phyloP scores from a whole-genome alignment of 2,888 invertebrate species.

The Sarcophaga caerulescens region DNA sequence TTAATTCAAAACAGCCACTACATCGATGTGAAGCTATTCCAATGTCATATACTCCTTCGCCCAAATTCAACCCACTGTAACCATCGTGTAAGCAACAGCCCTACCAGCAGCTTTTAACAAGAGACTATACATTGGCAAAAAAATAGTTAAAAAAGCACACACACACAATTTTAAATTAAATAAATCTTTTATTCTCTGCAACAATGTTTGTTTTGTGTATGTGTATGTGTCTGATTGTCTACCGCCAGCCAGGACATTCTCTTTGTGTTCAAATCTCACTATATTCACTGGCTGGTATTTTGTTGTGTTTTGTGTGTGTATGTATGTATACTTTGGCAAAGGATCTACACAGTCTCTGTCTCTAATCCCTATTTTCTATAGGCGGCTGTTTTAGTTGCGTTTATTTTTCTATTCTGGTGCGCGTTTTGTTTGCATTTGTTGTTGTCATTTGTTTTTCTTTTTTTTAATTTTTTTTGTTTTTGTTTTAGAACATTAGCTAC shows the following conservation, averaged over 20 bases:
- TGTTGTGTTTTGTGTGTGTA: background rate
- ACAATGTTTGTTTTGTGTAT: too few relatives aligned
- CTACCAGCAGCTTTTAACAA: too few relatives aligned
- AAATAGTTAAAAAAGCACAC: background rate
- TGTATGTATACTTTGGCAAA: background rate
- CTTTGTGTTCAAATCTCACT: background rate
- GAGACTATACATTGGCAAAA: background rate
- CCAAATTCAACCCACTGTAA: too few relatives aligned
- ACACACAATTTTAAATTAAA: slow-evolving; percentile 1
- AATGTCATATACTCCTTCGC: too few relatives aligned
- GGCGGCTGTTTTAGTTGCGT: slow-evolving; percentile 19
- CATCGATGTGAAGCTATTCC: too few relatives aligned
- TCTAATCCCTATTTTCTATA: slow-evolving; percentile 7
- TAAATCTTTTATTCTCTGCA: background rate
- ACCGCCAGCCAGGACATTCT: too few relatives aligned
- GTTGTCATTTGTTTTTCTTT: background rate
- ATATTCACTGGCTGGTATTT: background rate
- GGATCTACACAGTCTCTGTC: background rate
- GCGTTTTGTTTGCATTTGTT: background rate
- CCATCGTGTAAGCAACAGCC: too few relatives aligned
- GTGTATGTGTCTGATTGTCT: too few relatives aligned
- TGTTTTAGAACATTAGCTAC: slow-evolving; percentile 49
- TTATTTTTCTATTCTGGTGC: background rate
- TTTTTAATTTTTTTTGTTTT: background rate
- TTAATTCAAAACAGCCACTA: too few relatives aligned